Base-by-base conservation (phyloP, 2,113 vertebrate genomes). In the Erinaceus europaeus region DNA sequence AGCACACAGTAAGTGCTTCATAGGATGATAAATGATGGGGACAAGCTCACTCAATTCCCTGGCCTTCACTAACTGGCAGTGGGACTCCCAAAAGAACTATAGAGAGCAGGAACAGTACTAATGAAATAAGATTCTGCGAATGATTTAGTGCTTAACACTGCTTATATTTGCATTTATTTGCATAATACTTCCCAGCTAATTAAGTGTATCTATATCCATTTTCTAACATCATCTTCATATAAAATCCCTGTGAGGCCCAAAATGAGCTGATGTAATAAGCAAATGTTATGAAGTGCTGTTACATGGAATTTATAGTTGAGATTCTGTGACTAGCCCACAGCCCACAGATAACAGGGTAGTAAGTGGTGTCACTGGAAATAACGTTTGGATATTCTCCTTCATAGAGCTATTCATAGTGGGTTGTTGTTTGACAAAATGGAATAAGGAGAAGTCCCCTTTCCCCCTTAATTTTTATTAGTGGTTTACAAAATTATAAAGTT, bases 161-260 rank as follows among this genome's bases (percentile, higher is more conserved):
- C 34, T n/a, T 89, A 55, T 15, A 87, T 93, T 93, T 93, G 87
- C 84, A 89, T 94, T 9, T 68, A 64, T 93, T 92, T 92, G 69
- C 74, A 89, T 94, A 80, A 84, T 92, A 8, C 15, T 85, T 86
- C 36, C 68, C 74, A 32, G 59, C 46, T 89, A 81, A 82, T 87
- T 36, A 91, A 90, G 87, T 69, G 9, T 32, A 81, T 89, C 64
- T 18, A 14, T 25, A 53, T 86, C 65, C 10, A 59, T 89, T 94
- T 86, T 64, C 73, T 87, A 38, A 57, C 27, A 59, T 80, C 9
- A 71, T 73, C 74, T 84, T 78, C n/a, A 57, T 38, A 57, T 38
- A 76, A 71, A 40, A 74, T 40, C 57, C 25, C 55, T 61, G 9
- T 21, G 17, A 71, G 29, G 50, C n/a, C 12, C 64, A 84, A 42